Percentiles rank a stretch among this genome's conserved stretches.
Evolutionary conservation across 1,140 invertebrate genomes (phyloP).

Genomic region (Meloidogyne floridensis): DNA sequence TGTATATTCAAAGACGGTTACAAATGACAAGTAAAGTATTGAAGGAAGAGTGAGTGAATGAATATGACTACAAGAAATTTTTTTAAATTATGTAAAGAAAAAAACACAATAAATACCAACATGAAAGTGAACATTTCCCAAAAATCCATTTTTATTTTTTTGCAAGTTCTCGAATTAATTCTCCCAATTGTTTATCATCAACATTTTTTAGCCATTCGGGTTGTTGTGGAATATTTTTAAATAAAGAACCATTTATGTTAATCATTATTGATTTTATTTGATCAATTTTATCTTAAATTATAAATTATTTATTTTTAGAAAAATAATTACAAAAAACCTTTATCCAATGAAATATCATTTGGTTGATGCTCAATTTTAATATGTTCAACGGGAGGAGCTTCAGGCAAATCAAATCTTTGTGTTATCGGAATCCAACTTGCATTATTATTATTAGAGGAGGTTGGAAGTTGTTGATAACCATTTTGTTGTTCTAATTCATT

Average conservation of each 20-base stretch:
- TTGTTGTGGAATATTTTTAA: neutral
- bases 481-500: conserved; percentile 15
- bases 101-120: no score
- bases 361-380: conserved; percentile 18
- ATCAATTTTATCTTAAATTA: conserved; percentile 15
- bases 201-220: conserved; percentile 23
- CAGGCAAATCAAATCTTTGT: neutral
- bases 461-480: conserved; percentile 18
- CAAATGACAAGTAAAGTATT: no score
- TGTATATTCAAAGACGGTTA: no score
- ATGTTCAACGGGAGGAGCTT: neutral
- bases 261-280: conserved; percentile 21
- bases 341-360: conserved; percentile 20
- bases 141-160: neutral
- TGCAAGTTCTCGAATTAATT: neutral
- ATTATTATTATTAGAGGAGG: conserved; percentile 7
- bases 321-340: conserved; percentile 10
- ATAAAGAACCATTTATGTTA: neutral
- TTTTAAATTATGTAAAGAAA: no score
- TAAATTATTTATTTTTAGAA: neutral
- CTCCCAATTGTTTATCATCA: conserved; percentile 13
- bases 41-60: no score
- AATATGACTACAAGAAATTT: no score
- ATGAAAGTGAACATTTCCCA: neutral
- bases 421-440: neutral